These are phyloP conservation scores for Lates calcarifer DNA, from an alignment of 2,113 vertebrate species.

Conservation along the genomic window DNA sequence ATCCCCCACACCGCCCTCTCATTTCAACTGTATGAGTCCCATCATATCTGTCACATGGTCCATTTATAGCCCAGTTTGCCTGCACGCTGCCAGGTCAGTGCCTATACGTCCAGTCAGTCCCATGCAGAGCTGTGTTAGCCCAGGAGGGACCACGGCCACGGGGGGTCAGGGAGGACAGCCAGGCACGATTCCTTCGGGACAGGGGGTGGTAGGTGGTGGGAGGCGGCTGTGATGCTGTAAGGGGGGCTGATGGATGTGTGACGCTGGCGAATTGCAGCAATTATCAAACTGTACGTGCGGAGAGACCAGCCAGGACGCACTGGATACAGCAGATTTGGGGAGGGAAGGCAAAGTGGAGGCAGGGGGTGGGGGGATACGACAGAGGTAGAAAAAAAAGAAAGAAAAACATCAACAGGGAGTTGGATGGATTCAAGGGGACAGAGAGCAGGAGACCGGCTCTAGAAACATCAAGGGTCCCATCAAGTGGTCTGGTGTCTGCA, in stretches of 20 bases:
- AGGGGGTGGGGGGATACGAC: conserved; percentile 43
- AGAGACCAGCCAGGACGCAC: conserved; percentile 69
- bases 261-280: conserved; percentile 83
- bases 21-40: not conserved
- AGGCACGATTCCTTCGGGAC: conserved; percentile 30
- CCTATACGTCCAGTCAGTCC: not conserved
- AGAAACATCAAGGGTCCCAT: conserved; percentile 65
- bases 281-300: conserved; percentile 70
- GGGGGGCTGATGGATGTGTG: conserved; percentile 50
- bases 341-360: conserved; percentile 58
- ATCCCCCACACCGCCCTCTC: not conserved
- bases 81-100: conserved; percentile 25
- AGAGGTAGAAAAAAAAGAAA: conserved; percentile 17
- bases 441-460: conserved; percentile 45
- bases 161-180: conserved; percentile 17
- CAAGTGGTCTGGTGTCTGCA: conserved; percentile 75
- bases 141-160: not conserved
- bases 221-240: conserved; percentile 1
- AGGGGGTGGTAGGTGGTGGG: conserved; percentile 4
- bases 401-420: conserved; percentile 40
- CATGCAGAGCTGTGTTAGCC: conserved; percentile 7
- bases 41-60: conserved; percentile 25
- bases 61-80: conserved; percentile 33
- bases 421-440: conserved; percentile 59
- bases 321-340: conserved; percentile 68